Evolutionary conservation across 2,888 invertebrate species (phyloP), one percentile per base, ranked within the genome.

Genomic region (Drosophila cracens): DNA sequence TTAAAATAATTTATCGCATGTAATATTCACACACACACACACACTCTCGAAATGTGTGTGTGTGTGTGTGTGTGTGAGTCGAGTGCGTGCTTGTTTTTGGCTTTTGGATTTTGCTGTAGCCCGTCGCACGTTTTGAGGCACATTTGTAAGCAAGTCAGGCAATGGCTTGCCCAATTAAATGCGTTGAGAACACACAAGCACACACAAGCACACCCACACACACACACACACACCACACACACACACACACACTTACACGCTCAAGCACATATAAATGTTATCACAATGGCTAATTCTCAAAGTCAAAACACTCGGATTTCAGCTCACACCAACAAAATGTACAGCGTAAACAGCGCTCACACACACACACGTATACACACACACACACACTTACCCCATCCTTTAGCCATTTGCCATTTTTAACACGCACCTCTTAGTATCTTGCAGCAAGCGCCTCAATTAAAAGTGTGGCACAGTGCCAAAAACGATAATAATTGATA

Each of bases 111-210:
- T 58, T 60, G 59, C 64, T 67, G 43, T 58, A 25, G 67, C 27
- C 31, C 25, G 38, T 49, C 48, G 70, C 74, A 64, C 64, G 69
- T 67, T 70, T 68, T 70, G 31, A 52, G 59, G 58, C 73, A 70
- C 86, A 87, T 87, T 87, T 87, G 88, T 86, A 87, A 75, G 88
- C 87, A 86, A 88, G 88, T 87, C 87, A 87, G 87, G 87, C 79
- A 86, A 81, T 79, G 81, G 87, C 63, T 82, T 83, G 87, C 87
- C 87, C 89, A 87, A 87, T 87, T 87, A 87, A 88, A 81, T 88
- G 86, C 86, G 84, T 73, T 83, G 82, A 79, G 74, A 86, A 81
- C 82, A 80, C 70, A 49, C 62, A 36, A 57, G 46, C 62, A 49
- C 52, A 48, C 69, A 56, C 65, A 51, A 40, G 29, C 51, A 48